Percentiles rank a stretch among this genome's conserved stretches.
These are phyloP conservation scores for Cyanoderma ruficeps DNA, from an alignment of 2,113 vertebrate species.

Conservation along the genomic window DNA sequence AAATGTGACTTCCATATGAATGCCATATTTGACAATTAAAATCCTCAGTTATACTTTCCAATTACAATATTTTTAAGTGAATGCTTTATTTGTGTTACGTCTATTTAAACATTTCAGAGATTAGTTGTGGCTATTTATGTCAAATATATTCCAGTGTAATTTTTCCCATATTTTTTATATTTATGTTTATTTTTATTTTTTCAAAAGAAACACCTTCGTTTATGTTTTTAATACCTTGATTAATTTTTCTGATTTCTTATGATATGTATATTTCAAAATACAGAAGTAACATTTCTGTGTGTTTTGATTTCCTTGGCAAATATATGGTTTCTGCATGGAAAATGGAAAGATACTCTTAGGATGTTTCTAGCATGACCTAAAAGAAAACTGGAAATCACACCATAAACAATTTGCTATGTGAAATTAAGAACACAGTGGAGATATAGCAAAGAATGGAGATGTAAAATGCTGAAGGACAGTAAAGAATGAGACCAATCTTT, in stretches of 20 bases:
- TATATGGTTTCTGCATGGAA: background rate
- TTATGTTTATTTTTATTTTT: background rate
- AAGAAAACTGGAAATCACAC: background rate
- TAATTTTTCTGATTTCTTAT: background rate
- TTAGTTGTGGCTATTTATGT: background rate
- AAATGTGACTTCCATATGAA: background rate
- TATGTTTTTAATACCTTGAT: background rate
- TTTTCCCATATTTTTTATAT: background rate
- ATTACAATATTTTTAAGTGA: constrained; percentile 26
- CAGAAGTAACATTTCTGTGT: background rate
- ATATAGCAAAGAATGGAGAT: background rate
- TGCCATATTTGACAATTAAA: background rate
- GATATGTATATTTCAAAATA: background rate
- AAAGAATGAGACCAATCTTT: background rate
- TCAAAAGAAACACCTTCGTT: background rate
- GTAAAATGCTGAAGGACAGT: background rate
- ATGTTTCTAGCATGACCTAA: background rate
- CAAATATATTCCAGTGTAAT: background rate
- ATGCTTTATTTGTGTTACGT: constrained; percentile 33
- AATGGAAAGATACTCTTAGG: background rate
- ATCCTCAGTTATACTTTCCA: constrained; percentile 12
- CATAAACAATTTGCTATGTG: background rate
- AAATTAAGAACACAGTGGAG: background rate
- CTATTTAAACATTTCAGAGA: background rate
- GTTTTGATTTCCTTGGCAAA: background rate